A percentile compares a stretch with the other conserved stretches of the same genome.
Conservation (phyloP, 2,113 vertebrate genomes). For the Notechis scutatus region DNA sequence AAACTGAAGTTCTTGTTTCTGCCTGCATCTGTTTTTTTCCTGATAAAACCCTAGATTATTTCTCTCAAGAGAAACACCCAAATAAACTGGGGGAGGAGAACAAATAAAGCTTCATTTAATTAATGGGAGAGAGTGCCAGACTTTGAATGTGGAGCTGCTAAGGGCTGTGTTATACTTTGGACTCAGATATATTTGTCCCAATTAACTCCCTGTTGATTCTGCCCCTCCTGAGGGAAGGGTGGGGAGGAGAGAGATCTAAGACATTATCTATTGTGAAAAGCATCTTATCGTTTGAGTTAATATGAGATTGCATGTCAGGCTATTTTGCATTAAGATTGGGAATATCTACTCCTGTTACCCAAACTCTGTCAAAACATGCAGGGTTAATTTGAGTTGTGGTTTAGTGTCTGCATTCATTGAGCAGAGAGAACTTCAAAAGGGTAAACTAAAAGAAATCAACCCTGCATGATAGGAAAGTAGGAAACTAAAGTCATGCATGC, state of each 20-base stretch:
- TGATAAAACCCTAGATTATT: not conserved
- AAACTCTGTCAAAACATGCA: not conserved
- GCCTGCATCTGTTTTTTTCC: not conserved
- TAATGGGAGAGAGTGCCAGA: not conserved
- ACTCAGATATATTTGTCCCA: not conserved
- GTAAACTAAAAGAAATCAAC: not conserved
- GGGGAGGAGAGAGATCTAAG: not conserved
- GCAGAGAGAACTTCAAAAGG: not conserved
- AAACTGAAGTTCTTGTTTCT: not conserved
- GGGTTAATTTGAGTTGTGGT: not conserved
- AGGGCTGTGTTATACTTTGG: constrained; percentile 1
- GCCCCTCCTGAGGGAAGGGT: not conserved
- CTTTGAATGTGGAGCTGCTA: not conserved
- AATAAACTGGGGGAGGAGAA: not conserved
- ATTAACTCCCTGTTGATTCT: constrained; percentile 1
- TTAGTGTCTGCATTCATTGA: not conserved
- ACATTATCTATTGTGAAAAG: not conserved
- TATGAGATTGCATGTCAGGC: not conserved
- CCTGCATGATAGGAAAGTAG: not conserved
- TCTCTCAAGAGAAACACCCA: not conserved
- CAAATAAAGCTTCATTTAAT: constrained; percentile 6
- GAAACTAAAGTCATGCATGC: not conserved
- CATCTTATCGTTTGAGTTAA: not conserved
- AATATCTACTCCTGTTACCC: not conserved
- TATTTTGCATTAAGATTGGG: not conserved